These are phyloP conservation scores for Sycophaga agraensis DNA, from an alignment of 1,140 invertebrate species.

Conservation along the genomic window DNA sequence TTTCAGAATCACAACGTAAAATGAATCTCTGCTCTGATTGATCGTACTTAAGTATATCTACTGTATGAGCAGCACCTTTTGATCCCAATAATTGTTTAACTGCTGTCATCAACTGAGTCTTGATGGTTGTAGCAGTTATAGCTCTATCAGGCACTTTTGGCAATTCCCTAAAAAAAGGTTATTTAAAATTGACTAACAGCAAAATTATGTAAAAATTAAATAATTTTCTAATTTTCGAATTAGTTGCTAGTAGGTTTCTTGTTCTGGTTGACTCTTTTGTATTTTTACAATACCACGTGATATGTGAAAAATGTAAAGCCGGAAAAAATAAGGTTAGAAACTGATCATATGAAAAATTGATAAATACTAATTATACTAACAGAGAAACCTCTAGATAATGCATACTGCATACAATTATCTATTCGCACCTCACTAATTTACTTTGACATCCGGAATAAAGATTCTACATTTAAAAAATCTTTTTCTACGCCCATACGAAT, in stretches of 20 bases:
- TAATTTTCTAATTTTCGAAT: slow-evolving; percentile 2
- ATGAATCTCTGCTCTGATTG: slow-evolving; percentile 54
- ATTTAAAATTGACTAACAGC: slow-evolving; percentile 3
- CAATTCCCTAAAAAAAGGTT: slow-evolving; percentile 56
- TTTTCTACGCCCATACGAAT: too few relatives aligned
- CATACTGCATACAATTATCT: slow-evolving; percentile 40
- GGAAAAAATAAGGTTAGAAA: slow-evolving; percentile 27
- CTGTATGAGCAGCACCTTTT: slow-evolving; percentile 56
- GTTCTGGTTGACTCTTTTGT: neutral
- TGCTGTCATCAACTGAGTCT: slow-evolving; percentile 61
- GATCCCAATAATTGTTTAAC: slow-evolving; percentile 63
- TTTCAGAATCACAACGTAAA: slow-evolving; percentile 59
- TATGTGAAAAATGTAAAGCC: slow-evolving; percentile 12
- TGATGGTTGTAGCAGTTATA: slow-evolving; percentile 58
- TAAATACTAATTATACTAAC: slow-evolving; percentile 48
- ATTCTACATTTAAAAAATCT: too few relatives aligned
- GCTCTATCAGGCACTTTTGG: slow-evolving; percentile 41
- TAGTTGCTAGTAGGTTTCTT: slow-evolving; percentile 3
- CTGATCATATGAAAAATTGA: slow-evolving; percentile 17
- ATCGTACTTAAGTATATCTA: slow-evolving; percentile 65
- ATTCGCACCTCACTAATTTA: slow-evolving; percentile 29
- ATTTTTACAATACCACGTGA: slow-evolving; percentile 30
- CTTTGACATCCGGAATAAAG: too few relatives aligned
- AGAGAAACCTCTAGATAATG: slow-evolving; percentile 52
- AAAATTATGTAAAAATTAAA: neutral